These are phyloP conservation scores for Pangasianodon hypophthalmus DNA, from an alignment of 2,113 vertebrate genomes.

Conservation along the genomic window DNA sequence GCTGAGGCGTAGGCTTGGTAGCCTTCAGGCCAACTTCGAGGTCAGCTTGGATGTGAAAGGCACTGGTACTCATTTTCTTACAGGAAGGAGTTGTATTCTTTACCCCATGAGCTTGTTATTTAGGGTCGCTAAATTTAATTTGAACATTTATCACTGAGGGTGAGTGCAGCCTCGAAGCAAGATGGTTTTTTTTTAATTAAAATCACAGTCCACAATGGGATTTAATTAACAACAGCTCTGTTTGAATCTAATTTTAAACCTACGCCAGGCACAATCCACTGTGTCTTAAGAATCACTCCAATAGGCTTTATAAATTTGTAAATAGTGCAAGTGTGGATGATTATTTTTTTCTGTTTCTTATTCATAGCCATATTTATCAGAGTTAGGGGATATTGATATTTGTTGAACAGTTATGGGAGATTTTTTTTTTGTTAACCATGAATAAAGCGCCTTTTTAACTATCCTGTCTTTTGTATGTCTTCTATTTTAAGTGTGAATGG, in stretches of 20 bases:
- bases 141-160: neutral
- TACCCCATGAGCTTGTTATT: neutral
- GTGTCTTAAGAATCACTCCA: constrained; percentile 5
- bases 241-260: neutral
- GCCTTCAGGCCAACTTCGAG: neutral
- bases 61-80: neutral
- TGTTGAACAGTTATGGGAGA: constrained; percentile 21
- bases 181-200: neutral
- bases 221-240: neutral
- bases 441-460: constrained; percentile 40
- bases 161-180: neutral
- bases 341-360: neutral
- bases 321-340: constrained; percentile 26
- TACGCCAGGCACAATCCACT: constrained; percentile 7
- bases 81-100: neutral
- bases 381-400: constrained; percentile 19
- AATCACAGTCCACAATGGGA: constrained; percentile 5
- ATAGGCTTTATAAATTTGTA: constrained; percentile 35
- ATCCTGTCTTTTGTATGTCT: neutral
- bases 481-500: neutral
- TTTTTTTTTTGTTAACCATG: neutral
- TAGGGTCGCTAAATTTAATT: neutral
- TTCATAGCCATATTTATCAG: constrained; percentile 37
- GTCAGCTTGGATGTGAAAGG: neutral
- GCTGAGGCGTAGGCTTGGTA: neutral